Base-by-base conservation (phyloP, 2,113 vertebrate genomes). In the Ceyx melanurus region DNA sequence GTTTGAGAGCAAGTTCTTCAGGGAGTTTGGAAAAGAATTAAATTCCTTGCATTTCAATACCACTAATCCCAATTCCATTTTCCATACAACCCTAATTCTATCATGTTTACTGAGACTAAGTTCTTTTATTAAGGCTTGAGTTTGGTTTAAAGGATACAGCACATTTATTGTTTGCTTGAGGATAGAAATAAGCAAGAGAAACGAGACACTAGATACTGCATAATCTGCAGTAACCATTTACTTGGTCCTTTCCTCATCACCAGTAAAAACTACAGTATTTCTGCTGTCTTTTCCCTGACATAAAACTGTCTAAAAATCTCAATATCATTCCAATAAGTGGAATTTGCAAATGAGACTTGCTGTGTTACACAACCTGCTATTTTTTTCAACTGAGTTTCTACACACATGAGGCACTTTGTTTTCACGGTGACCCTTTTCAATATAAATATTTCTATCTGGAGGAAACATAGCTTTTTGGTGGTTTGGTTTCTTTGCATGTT, bases 61-160 rank as follows among this genome's bases (percentile, higher is more conserved):
- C 64, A 75, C 88, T 92, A 91, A 93, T 95, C 91, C 75, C 9
- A 57, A 88, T 72, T 85, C 72, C 53, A 50, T 73, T 88, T 93
- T 68, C 89, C 92, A 53, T 71, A 57, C 18, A 74, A 57, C 45
- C 40, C 53, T 91, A 88, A 93, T 86, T 96, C 77, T 57, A 60
- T 22, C 54, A 26, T 73, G 83, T 75, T 93, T 93, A 81, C 75
- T 2, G 0, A 78, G 75, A 89, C 46, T 31, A 72, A 95, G 25
- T 67, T 83, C 11, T 62, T 89, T 48, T 43, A 82, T 35, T 85
- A 79, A 89, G 67, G 43, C 60, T 85, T 43, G 22, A 73, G 58
- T 82, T 76, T 85, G 75, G 78, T 67, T 74, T 10, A 19, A 28
- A 78, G 68, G 31, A 61, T 37, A 93, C 67, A 93, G 74, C 71